Conservation (phyloP, 1,140 invertebrate genomes). For the Drosophila leontia region DNA sequence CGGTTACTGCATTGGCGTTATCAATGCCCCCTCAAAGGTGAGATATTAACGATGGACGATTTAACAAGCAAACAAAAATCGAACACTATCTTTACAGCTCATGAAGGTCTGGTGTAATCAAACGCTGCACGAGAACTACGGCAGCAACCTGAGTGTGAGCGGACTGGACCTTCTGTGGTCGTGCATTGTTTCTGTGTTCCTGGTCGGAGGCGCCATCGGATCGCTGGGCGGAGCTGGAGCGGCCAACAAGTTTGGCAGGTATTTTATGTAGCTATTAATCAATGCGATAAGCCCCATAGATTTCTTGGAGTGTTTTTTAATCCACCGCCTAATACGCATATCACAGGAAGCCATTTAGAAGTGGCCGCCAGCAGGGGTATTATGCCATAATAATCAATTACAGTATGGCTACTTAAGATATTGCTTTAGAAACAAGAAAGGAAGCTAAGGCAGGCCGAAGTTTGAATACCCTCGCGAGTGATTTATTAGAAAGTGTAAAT, state of each 20-base stretch:
- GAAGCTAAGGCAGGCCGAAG: no score
- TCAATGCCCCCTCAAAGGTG: slow-evolving; percentile 93
- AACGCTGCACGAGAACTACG: slow-evolving; percentile 88
- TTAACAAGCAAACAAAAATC: neutral
- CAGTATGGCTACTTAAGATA: neutral
- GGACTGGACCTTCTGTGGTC: slow-evolving; percentile 91
- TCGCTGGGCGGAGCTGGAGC: slow-evolving; percentile 90
- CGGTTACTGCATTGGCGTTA: slow-evolving; percentile 95
- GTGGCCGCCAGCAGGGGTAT: neutral
- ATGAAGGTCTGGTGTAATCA: slow-evolving; percentile 90
- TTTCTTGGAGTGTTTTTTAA: slow-evolving; percentile 29
- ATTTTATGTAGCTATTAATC: slow-evolving; percentile 48
- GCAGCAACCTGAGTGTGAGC: slow-evolving; percentile 85
- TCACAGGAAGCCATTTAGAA: slow-evolving; percentile 24
- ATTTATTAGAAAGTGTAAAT: no score
- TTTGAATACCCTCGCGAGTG: no score
- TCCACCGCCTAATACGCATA: slow-evolving; percentile 25
- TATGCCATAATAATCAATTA: slow-evolving; percentile 6
- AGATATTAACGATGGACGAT: slow-evolving; percentile 15
- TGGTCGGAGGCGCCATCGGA: slow-evolving; percentile 91
- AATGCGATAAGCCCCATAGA: slow-evolving; percentile 33
- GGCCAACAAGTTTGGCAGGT: slow-evolving; percentile 91
- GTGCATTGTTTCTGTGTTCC: slow-evolving; percentile 91
- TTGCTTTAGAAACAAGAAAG: no score
- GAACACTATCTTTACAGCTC: slow-evolving; percentile 86